A percentile compares a stretch with the other conserved stretches of the same genome.
phyloP scores from a whole-genome alignment of 1,140 invertebrate species.

The Manduca sexta region DNA sequence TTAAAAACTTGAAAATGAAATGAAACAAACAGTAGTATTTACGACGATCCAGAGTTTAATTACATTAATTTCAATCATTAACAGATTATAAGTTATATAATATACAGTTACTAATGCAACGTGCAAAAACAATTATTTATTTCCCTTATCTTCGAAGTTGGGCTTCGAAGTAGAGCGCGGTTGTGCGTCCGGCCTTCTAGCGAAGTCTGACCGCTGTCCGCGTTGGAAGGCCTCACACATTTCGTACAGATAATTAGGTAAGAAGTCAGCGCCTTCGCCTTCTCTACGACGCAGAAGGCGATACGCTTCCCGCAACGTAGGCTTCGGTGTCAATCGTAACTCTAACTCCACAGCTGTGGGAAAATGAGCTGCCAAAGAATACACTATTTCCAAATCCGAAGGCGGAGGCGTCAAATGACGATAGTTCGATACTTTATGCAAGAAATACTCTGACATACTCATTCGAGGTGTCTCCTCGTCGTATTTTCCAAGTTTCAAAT shows the following conservation, averaged over 20 bases:
- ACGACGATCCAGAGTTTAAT: no score
- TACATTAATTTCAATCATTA: no score
- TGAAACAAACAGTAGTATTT: no score
- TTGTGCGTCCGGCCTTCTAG: constrained; percentile 29
- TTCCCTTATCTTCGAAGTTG: background rate
- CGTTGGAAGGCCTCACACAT: constrained; percentile 65
- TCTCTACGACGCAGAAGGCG: constrained; percentile 56
- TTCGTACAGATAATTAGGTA: constrained; percentile 66
- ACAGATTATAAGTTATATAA: no score
- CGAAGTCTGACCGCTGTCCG: constrained; percentile 45
- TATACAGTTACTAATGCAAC: no score
- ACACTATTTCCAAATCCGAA: constrained; percentile 64
- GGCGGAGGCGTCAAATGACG: constrained; percentile 57
- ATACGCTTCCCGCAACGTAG: constrained; percentile 60
- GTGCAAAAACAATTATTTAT: no score
- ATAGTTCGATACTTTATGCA: constrained; percentile 64
- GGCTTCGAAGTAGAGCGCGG: constrained; percentile 4
- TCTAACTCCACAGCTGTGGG: constrained; percentile 61
- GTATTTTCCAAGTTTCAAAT: constrained; percentile 64
- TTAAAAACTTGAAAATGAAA: no score
- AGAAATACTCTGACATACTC: constrained; percentile 64
- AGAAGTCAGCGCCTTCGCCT: constrained; percentile 52
- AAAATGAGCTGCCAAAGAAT: constrained; percentile 64
- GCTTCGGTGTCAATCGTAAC: constrained; percentile 58
- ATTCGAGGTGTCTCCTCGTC: constrained; percentile 44